These are phyloP conservation scores for Chaetodon trifasciatus DNA, from an alignment of 2,797 vertebrate genomes.

Conservation along the genomic window DNA sequence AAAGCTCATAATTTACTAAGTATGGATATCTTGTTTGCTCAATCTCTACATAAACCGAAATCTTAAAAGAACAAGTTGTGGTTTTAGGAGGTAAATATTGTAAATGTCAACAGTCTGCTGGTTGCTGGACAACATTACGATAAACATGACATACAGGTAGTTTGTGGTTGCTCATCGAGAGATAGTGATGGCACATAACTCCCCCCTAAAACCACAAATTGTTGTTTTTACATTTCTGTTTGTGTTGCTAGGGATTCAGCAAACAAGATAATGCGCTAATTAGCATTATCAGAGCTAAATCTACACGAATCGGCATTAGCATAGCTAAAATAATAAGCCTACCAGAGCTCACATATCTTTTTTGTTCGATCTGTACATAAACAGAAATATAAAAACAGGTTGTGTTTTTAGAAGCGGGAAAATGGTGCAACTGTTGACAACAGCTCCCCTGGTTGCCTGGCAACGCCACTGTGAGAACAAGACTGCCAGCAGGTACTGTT, in stretches of 20 bases:
- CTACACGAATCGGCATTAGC: not conserved
- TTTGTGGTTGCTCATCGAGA: too few relatives aligned
- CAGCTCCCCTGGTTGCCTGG: not conserved
- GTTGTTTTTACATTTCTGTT: too few relatives aligned
- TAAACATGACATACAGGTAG: too few relatives aligned
- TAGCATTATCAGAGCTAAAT: too few relatives aligned
- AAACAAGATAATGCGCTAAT: too few relatives aligned
- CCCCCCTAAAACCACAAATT: too few relatives aligned
- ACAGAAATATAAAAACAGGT: not conserved
- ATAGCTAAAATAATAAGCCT: not conserved
- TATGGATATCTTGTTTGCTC: too few relatives aligned
- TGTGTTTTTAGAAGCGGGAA: not conserved
- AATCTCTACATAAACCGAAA: not conserved
- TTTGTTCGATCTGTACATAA: not conserved
- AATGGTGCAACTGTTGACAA: not conserved
- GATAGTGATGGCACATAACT: too few relatives aligned
- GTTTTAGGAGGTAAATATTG: not conserved
- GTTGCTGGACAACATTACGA: too few relatives aligned
- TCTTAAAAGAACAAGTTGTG: not conserved
- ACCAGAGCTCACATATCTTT: not conserved
- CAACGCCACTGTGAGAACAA: not conserved
- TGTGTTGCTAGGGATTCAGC: too few relatives aligned
- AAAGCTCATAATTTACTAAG: not conserved
- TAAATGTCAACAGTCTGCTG: too few relatives aligned
- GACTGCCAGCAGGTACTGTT: not conserved